Conservation (phyloP, 30 jellyfish, hydroid and myxozoan species). For the Sanderia malayensis region DNA sequence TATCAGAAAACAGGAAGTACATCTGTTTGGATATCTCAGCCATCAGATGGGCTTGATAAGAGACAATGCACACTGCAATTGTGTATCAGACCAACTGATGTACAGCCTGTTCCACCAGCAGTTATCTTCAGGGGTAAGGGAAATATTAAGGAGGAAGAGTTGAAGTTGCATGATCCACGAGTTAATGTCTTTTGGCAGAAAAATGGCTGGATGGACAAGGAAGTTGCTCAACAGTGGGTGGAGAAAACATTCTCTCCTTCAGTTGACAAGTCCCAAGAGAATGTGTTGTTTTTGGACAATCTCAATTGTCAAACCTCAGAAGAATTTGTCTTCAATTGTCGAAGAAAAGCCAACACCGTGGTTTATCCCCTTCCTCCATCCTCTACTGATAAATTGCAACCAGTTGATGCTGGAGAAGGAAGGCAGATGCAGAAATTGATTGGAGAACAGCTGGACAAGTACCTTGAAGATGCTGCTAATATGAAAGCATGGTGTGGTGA, state of each 20-base stretch:
- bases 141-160: slow-evolving; percentile 20
- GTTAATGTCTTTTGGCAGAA: slow-evolving; percentile 29
- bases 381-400: not conserved
- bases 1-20: not conserved
- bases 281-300: slow-evolving; percentile 43
- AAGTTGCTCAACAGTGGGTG: slow-evolving; percentile 29
- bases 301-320: slow-evolving; percentile 9
- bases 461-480: not conserved
- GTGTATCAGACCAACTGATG: slow-evolving; percentile 13
- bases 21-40: slow-evolving; percentile 34
- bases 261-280: slow-evolving; percentile 39
- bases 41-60: slow-evolving; percentile 31
- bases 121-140: slow-evolving; percentile 45
- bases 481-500: no score
- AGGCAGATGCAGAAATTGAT: not conserved
- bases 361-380: not conserved
- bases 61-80: slow-evolving; percentile 24
- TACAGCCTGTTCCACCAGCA: slow-evolving; percentile 38
- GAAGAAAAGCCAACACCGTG: not conserved
- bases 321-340: not conserved
- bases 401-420: not conserved
- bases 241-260: slow-evolving; percentile 31
- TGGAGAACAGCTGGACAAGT: not conserved
- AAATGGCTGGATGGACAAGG: slow-evolving; percentile 30
- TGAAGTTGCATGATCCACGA: slow-evolving; percentile 15